Conservation (phyloP, 2,888 invertebrate genomes). For the Apotomis betuletana region DNA sequence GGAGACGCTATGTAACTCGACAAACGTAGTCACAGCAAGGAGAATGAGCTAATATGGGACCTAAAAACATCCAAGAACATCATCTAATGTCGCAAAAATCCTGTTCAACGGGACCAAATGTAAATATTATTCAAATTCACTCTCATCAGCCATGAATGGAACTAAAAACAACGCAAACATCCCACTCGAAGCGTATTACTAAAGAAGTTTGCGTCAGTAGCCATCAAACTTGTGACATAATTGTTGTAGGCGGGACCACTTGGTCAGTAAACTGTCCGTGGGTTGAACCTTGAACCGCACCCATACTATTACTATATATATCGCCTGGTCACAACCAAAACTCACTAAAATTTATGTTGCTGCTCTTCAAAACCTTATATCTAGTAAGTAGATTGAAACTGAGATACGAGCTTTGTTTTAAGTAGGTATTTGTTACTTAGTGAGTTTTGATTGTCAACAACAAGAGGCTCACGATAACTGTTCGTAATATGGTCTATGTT, state of each 20-base stretch:
- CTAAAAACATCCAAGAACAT: not conserved
- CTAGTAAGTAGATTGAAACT: no score
- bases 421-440: no score
- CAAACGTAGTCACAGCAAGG: no score
- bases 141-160: slow-evolving; percentile 18
- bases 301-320: slow-evolving; percentile 9
- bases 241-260: slow-evolving; percentile 26
- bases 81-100: not conserved
- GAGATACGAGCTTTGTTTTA: no score
- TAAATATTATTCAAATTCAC: slow-evolving; percentile 23
- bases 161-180: slow-evolving; percentile 17
- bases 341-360: no score
- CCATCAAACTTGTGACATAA: slow-evolving; percentile 32
- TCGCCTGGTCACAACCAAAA: no score
- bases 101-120: slow-evolving; percentile 10
- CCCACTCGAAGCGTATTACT: slow-evolving; percentile 15
- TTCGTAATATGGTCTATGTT: no score
- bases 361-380: no score
- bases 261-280: slow-evolving; percentile 16
- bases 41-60: no score
- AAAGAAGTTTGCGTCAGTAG: slow-evolving; percentile 31
- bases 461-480: no score
- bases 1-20: no score
- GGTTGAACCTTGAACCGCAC: slow-evolving; percentile 11
- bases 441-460: no score